A percentile compares a stretch with the other conserved stretches of the same genome.
Conservation (phyloP, 2,888 invertebrate species). For the Heliconius ismenius region DNA sequence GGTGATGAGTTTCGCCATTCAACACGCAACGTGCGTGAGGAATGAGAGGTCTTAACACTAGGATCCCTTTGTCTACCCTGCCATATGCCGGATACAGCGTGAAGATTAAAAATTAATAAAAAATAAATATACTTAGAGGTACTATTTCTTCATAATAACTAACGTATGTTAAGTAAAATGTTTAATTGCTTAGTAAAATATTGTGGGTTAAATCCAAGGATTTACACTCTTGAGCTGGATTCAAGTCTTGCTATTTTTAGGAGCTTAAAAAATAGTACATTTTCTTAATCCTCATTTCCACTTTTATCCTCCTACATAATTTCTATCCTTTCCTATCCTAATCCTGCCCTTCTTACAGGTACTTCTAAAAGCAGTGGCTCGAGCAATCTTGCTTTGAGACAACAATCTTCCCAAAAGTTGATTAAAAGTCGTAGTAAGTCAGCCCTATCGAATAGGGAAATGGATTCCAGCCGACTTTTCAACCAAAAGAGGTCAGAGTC, state of each 20-base stretch:
- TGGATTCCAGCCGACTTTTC: constrained; percentile 15
- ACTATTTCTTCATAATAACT: no score
- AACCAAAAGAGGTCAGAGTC: constrained; percentile 28
- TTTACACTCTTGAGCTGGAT: no score
- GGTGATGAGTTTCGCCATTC: no score
- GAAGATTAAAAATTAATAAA: no score
- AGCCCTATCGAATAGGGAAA: constrained; percentile 34
- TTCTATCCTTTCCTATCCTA: constrained; percentile 31
- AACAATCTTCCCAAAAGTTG: constrained; percentile 40
- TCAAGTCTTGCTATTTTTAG: neutral
- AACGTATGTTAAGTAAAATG: no score
- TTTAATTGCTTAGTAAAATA: neutral
- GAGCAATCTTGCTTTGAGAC: constrained; percentile 35
- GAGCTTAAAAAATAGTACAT: neutral
- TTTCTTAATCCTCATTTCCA: constrained; percentile 40
- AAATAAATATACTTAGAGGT: no score
- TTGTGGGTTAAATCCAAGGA: neutral
- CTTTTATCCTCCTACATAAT: neutral
- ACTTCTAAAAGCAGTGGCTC: constrained; percentile 43
- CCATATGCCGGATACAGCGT: no score
- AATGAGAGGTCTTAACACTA: neutral
- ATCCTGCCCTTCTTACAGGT: constrained; percentile 50
- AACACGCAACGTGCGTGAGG: neutral
- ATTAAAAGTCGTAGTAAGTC: constrained; percentile 46
- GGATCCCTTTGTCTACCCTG: neutral